Percentiles rank a stretch among this genome's conserved stretches.
phyloP scores from a whole-genome alignment of 2,113 vertebrate species.

The Canis aureus region DNA sequence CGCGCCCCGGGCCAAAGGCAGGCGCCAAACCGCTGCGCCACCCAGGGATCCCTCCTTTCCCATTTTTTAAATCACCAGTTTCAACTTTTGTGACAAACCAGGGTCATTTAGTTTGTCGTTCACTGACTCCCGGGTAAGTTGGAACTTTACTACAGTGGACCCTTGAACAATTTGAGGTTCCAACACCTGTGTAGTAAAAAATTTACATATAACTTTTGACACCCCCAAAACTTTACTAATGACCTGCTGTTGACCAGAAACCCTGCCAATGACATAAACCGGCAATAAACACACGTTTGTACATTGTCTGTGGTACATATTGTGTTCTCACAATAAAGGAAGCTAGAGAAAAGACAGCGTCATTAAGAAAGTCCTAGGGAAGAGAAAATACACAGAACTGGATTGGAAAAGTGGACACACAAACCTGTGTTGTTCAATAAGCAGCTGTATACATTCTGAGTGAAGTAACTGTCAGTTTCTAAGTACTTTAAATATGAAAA shows the following conservation, averaged over 20 bases:
- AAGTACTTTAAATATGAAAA: background rate
- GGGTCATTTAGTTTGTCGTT: background rate
- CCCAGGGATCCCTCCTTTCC: no score
- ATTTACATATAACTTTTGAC: background rate
- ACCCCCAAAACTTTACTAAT: background rate
- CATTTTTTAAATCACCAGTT: background rate
- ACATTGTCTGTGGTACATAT: background rate
- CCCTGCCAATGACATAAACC: background rate
- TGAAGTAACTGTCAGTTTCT: background rate
- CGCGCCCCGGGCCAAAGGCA: no score
- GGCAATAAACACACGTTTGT: background rate
- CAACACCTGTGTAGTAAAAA: background rate
- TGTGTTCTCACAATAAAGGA: background rate
- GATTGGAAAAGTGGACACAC: background rate
- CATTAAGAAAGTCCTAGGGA: no score
- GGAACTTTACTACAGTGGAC: background rate
- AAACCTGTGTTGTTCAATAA: background rate
- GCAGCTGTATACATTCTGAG: background rate
- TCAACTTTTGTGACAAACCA: background rate
- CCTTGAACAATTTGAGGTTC: background rate
- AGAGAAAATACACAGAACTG: background rate
- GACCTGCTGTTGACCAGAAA: background rate
- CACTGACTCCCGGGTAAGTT: background rate
- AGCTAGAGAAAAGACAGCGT: background rate
- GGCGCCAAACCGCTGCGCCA: no score